phyloP scores from a whole-genome alignment of 2,888 invertebrate species.

The Phortica magna region DNA sequence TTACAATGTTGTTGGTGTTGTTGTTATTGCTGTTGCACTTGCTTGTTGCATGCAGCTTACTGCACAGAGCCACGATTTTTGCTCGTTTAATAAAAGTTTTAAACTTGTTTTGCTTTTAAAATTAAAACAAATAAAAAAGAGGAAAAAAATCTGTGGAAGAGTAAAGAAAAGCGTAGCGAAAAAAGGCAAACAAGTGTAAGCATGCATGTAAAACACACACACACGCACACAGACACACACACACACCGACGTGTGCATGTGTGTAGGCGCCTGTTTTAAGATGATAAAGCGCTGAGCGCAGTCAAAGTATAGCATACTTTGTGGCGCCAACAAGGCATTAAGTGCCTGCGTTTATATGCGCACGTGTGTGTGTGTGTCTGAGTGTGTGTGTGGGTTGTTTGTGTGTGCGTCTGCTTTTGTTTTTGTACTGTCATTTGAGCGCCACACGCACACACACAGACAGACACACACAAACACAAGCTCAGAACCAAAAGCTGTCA shows the following conservation, averaged over 20 bases:
- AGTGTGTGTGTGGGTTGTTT: no score
- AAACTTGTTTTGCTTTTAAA: slow-evolving; percentile 16
- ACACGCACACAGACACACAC: not conserved
- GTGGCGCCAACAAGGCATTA: slow-evolving; percentile 20
- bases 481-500: slow-evolving; percentile 6
- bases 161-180: not conserved
- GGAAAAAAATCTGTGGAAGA: no score
- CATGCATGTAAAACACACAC: slow-evolving; percentile 24
- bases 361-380: no score
- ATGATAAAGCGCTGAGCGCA: slow-evolving; percentile 19
- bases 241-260: no score
- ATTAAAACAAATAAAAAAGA: not conserved
- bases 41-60: slow-evolving; percentile 17
- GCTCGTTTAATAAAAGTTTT: slow-evolving; percentile 27
- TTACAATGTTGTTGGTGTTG: no score
- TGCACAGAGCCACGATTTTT: no score
- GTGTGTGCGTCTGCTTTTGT: not conserved
- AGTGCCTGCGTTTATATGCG: not conserved
- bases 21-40: not conserved
- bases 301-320: slow-evolving; percentile 27
- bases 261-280: slow-evolving; percentile 2
- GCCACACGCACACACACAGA: not conserved
- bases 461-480: not conserved
- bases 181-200: slow-evolving; percentile 27
- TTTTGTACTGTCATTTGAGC: not conserved